Evolutionary conservation across 2,888 invertebrate species (phyloP), one percentile per base, ranked within the genome.

Genomic region (Loripinus fragilis): DNA sequence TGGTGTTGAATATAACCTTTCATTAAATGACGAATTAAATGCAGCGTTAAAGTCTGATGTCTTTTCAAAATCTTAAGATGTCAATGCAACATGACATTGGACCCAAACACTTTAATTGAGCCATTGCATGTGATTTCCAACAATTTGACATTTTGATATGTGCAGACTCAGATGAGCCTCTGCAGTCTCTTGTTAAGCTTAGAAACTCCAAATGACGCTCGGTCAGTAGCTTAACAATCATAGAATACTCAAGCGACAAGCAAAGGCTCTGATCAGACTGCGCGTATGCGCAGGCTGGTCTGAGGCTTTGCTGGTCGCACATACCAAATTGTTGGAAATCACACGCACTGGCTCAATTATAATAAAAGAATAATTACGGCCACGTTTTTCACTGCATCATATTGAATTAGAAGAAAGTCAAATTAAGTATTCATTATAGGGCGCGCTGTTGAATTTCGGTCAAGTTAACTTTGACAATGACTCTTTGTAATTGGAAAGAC

Each of bases 21-120:
- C 60, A 60, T 60, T 60, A 60, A 60, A 60, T 28, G 60, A 60
- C 60, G 33, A 60, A 60, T 60, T 60, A 60, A 60, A 60, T 60
- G 60, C 60, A 60, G 60, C 60, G 60, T 60, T 60, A 60, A 60
- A 60, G 33, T 60, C 33, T 30, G 17, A 60, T 33, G 20, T 33
- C 60, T 60, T 60, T 60, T 60, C 60, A 60, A 33, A 60, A 33
- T 60, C 60, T 60, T 20, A 33, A 60, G 60, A 60, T 60, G 60
- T 60, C 60, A 60, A 60, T 60, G 33, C 33, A 33, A 60, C 60
- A 23, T 60, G 33, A 60, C 60, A 60, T 60, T 60, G 60, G 60
- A 60, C 60, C 60, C 28, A 33, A 33, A 23, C 60, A n/a, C 33
- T 60, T 28, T 33, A n/a, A n/a, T n/a, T n/a, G n/a, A n/a, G n/a